Evolutionary conservation across 2,113 vertebrate species (phyloP).

Genomic region (Varanus salvator): DNA sequence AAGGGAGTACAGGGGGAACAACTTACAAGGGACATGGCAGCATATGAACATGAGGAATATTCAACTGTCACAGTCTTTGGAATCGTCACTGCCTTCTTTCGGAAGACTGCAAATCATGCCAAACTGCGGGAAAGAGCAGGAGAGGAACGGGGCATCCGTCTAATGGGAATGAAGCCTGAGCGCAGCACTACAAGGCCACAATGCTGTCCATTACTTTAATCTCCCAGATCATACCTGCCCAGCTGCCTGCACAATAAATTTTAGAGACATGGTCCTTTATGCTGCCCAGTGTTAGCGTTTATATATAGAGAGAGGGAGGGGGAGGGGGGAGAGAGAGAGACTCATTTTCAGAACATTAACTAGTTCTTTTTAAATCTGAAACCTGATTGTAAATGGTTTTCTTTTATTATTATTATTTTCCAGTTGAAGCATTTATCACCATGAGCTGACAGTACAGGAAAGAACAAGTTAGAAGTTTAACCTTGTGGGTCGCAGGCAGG

Average conservation of each 20-base stretch:
- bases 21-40: neutral
- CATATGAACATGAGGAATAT: neutral
- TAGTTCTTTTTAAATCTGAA: slow-evolving; percentile 14
- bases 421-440: slow-evolving; percentile 21
- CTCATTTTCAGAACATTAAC: slow-evolving; percentile 5
- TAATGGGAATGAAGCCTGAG: neutral
- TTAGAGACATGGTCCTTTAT: neutral
- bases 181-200: neutral
- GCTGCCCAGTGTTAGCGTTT: neutral
- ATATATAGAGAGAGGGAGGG: neutral
- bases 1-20: neutral
- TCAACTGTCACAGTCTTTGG: neutral
- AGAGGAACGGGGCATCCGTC: slow-evolving; percentile 23
- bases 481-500: slow-evolving; percentile 36
- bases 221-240: neutral
- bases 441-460: slow-evolving; percentile 38
- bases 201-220: neutral
- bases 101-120: neutral
- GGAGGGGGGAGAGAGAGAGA: neutral
- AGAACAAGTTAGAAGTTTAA: slow-evolving; percentile 59
- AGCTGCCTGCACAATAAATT: neutral
- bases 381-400: neutral
- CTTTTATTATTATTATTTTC: slow-evolving; percentile 22
- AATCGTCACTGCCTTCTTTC: neutral
- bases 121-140: slow-evolving; percentile 15